Evolutionary conservation across 2,113 vertebrate species (phyloP), one percentile per base, ranked within the genome.

Genomic region (Patagioenas fasciata): DNA sequence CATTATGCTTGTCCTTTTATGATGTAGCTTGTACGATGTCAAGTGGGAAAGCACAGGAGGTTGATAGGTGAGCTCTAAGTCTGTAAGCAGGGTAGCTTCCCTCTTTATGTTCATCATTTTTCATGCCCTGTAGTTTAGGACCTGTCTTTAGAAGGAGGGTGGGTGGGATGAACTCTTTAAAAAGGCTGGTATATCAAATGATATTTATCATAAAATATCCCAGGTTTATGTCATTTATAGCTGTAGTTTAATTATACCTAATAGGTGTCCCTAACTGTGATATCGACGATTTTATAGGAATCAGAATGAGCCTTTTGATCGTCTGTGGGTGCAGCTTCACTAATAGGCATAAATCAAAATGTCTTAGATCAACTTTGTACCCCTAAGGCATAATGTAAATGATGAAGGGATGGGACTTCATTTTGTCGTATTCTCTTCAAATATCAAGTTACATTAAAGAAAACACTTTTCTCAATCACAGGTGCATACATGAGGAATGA

Each of bases 371-470:
- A 92, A 88, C 87, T 97, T 96, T 96, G 88, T 93, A 96, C 92
- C 96, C 97, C 92, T 91, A 94, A 65, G 96, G 97, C 97, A 89
- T 91, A 97, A 98, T 97, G 96, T 93, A 97, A 96, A 92, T 79
- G 94, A 93, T 96, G 95, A 98, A 98, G 73, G 83, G 75, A 95
- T 95, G 80, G 89, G 92, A 95, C 94, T 92, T 97, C 85, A 79
- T 95, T 97, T 97, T 97, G 94, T 97, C 95, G 91, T 97, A 95
- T 95, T 97, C 96, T 96, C 95, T 97, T 98, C 91, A 97, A 98
- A 98, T 98, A 98, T 96, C 97, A 97, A 96, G 84, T 97, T 98
- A 94, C 97, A 97, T 97, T 98, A 98, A 98, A 98, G 96, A 97
- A 97, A 98, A 97, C 93, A 97, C 97, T 97, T 98, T 96, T 96